A percentile compares a stretch with the other conserved stretches of the same genome.
phyloP scores from a whole-genome alignment of 2,797 vertebrate species.

The Phylloscopus collybita region DNA sequence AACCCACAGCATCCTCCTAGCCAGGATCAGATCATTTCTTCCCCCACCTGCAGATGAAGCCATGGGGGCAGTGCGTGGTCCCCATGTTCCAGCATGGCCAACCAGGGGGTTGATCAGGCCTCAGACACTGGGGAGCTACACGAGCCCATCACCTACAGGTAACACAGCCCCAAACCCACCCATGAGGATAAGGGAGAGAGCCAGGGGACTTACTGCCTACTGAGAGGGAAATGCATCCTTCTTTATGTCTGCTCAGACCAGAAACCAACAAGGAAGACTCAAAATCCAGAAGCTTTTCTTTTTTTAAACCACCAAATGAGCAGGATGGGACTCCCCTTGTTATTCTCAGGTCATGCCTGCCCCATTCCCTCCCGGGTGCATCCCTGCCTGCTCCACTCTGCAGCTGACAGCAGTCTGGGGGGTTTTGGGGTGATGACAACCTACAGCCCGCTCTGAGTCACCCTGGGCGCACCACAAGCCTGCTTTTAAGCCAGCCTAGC shows the following conservation, averaged over 20 bases:
- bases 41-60: not conserved
- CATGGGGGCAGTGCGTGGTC: accelerated
- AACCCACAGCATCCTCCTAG: not conserved
- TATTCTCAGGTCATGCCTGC: not conserved
- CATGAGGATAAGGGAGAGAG: not conserved
- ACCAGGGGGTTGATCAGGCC: not conserved
- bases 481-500: not conserved
- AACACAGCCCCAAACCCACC: not conserved
- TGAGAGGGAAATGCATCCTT: accelerated
- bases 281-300: not conserved
- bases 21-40: not conserved
- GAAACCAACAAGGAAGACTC: not conserved
- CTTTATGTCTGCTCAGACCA: not conserved
- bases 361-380: not conserved
- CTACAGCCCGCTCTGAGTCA: not conserved
- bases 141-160: accelerated
- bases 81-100: accelerated
- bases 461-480: accelerated
- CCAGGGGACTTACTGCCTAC: not conserved
- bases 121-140: accelerated
- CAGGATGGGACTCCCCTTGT: not conserved
- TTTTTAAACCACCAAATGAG: not conserved
- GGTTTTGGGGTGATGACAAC: accelerated
- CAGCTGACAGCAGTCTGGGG: not conserved
- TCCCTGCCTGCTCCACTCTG: not conserved